These are phyloP conservation scores for Pteria penguin DNA, from an alignment of 2,888 invertebrate species.

Conservation along the genomic window DNA sequence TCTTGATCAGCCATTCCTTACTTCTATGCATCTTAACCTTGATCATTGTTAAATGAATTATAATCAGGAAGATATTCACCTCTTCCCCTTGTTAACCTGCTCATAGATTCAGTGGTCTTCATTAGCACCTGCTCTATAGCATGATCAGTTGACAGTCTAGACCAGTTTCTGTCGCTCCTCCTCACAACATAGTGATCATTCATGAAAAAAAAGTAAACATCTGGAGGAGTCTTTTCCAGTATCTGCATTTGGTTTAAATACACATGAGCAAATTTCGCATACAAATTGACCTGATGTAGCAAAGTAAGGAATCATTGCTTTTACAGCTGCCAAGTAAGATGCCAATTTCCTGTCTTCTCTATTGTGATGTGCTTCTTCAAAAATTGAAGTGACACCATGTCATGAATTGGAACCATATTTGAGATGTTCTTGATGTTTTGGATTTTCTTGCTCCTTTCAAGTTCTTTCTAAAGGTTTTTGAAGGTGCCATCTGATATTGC, in stretches of 20 bases:
- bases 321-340: slow-evolving; percentile 29
- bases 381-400: background rate
- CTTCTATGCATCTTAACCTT: slow-evolving; percentile 52
- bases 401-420: background rate
- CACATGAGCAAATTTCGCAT: slow-evolving; percentile 37
- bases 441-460: background rate
- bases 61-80: slow-evolving; percentile 43
- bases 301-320: slow-evolving; percentile 48
- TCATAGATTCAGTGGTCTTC: slow-evolving; percentile 52
- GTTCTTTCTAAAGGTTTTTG: background rate
- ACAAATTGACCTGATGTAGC: slow-evolving; percentile 51
- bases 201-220: slow-evolving; percentile 42
- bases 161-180: slow-evolving; percentile 55
- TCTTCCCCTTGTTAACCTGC: slow-evolving; percentile 54
- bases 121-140: slow-evolving; percentile 47
- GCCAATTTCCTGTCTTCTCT: slow-evolving; percentile 33
- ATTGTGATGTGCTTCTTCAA: slow-evolving; percentile 35
- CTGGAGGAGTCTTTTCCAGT: slow-evolving; percentile 36
- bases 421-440: background rate
- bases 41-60: slow-evolving; percentile 51
- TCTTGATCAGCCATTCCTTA: slow-evolving; percentile 44
- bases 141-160: slow-evolving; percentile 55
- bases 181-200: slow-evolving; percentile 47
- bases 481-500: background rate
- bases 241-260: slow-evolving; percentile 38